A percentile compares a stretch with the other conserved stretches of the same genome.
Conservation (phyloP, 2,797 vertebrate species). For the Catostomus latipinnis region DNA sequence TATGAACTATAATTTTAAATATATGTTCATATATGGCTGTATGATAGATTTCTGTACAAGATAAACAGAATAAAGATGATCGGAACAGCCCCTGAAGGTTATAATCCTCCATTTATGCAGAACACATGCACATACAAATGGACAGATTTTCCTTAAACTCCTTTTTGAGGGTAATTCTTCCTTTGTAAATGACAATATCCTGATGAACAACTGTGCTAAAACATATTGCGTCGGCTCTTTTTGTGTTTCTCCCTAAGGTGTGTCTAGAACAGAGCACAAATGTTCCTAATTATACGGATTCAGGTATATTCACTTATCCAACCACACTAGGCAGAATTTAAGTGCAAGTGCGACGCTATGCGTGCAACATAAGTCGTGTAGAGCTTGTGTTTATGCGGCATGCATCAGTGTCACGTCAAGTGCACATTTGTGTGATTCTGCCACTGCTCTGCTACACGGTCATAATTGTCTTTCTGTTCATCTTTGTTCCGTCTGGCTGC, state of each 20-base stretch:
- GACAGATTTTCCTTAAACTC: no score
- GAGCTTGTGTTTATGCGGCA: slow-evolving; percentile 22
- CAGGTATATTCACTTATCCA: neutral
- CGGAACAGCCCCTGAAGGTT: no score
- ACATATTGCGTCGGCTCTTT: neutral
- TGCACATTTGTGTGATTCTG: slow-evolving; percentile 46
- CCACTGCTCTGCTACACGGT: slow-evolving; percentile 51
- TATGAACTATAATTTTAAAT: no score
- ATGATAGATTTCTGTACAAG: no score
- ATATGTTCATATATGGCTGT: no score
- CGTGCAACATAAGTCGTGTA: neutral
- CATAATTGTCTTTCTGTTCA: slow-evolving; percentile 77
- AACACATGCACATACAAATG: no score
- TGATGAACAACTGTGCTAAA: slow-evolving; percentile 4
- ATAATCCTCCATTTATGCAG: no score
- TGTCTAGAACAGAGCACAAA: no score
- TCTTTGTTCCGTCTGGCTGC: slow-evolving; percentile 80
- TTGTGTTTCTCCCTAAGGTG: neutral
- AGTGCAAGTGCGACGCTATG: neutral
- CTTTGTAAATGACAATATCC: neutral
- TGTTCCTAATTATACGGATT: slow-evolving; percentile 14
- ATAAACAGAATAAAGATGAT: no score
- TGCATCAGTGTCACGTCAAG: slow-evolving; percentile 46
- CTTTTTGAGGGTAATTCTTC: no score
- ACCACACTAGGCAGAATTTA: slow-evolving; percentile 1